phyloP scores from a whole-genome alignment of 2,797 vertebrate genomes.

The Acomys russatus region DNA sequence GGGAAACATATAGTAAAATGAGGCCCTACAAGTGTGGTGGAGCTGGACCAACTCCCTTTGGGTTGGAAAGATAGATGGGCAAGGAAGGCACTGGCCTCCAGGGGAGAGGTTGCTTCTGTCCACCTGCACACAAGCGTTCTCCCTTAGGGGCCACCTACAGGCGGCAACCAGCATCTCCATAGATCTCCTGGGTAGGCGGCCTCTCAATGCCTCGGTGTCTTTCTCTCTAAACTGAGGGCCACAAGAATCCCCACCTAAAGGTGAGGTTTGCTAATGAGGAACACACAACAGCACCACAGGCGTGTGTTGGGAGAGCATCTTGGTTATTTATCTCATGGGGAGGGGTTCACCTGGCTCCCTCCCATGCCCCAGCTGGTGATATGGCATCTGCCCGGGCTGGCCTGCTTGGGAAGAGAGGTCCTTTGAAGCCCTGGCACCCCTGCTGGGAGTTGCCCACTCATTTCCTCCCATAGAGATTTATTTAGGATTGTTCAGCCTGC shows the following conservation, averaged over 20 bases:
- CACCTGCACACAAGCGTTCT: background rate
- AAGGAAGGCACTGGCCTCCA: background rate
- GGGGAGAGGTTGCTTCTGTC: background rate
- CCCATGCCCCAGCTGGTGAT: background rate
- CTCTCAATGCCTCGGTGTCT: background rate
- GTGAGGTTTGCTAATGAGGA: background rate
- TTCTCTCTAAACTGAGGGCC: conserved; percentile 2
- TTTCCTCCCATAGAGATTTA: background rate
- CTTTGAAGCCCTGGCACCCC: background rate
- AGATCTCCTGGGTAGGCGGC: background rate
- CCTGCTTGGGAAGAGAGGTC: background rate
- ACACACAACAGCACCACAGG: too few relatives aligned
- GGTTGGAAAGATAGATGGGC: background rate
- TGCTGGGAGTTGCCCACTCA: background rate
- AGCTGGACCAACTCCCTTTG: conserved; percentile 52
- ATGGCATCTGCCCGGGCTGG: background rate
- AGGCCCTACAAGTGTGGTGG: conserved; percentile 79
- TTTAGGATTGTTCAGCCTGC: background rate
- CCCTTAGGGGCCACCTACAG: too few relatives aligned
- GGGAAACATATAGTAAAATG: conserved; percentile 82
- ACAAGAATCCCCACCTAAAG: background rate
- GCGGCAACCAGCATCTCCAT: background rate
- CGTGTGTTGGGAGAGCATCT: background rate
- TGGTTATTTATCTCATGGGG: background rate
- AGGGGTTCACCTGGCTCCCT: background rate